Evolutionary conservation across 2,797 vertebrate genomes (phyloP).

Genomic region (Microhierax caerulescens): DNA sequence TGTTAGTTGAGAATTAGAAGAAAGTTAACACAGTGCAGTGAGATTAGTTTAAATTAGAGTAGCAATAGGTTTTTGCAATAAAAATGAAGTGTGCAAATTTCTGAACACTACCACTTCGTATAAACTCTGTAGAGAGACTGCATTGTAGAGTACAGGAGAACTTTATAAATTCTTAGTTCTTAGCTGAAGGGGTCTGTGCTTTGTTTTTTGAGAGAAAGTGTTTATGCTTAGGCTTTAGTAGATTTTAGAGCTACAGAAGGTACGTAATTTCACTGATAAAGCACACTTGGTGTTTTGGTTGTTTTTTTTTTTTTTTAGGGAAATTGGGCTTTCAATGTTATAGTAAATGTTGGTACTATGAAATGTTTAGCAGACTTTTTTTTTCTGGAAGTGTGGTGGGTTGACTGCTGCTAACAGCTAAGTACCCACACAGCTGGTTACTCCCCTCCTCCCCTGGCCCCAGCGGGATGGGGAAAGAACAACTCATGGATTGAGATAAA

Average conservation of each 20-base stretch:
- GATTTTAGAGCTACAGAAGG: not conserved
- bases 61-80: not conserved
- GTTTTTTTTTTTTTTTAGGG: not conserved
- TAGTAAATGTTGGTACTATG: not conserved
- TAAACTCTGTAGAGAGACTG: not conserved
- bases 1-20: not conserved
- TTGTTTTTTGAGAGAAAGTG: not conserved
- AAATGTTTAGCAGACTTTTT: not conserved
- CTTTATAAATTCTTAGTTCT: not conserved
- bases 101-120: not conserved
- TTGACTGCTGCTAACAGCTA: not conserved
- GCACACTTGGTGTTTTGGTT: not conserved
- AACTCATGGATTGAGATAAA: not conserved
- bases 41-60: not conserved
- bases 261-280: not conserved
- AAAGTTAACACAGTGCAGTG: not conserved
- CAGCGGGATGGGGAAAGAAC: not conserved
- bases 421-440: not conserved
- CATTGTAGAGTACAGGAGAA: not conserved
- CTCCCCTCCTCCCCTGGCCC: not conserved
- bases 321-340: not conserved
- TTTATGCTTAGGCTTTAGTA: not conserved
- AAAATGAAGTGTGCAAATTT: not conserved
- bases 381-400: not conserved
- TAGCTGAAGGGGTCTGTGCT: not conserved